phyloP scores from a whole-genome alignment of 2,888 invertebrate genomes.

The Lepidocyrtinus sp. region DNA sequence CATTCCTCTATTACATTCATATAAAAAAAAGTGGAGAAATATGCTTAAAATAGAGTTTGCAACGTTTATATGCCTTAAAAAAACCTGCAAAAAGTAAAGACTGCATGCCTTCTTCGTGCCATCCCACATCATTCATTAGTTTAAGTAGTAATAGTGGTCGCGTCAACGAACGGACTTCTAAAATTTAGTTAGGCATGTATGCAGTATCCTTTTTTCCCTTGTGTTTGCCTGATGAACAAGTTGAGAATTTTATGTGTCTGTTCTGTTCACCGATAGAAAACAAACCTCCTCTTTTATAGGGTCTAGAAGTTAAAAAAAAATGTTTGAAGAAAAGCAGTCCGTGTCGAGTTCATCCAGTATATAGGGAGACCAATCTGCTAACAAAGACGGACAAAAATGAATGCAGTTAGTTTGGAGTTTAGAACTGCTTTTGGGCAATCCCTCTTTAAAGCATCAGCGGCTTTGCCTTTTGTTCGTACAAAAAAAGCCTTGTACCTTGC shows the following conservation, averaged over 20 bases:
- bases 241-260: no score
- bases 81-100: slow-evolving; percentile 20
- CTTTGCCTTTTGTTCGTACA: neutral
- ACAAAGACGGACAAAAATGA: neutral
- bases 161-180: slow-evolving; percentile 6
- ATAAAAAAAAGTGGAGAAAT: no score
- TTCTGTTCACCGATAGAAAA: neutral
- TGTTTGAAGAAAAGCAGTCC: neutral
- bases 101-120: slow-evolving; percentile 22
- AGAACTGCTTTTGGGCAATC: no score
- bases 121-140: neutral
- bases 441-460: neutral
- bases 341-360: slow-evolving; percentile 10
- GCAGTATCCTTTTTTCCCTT: neutral
- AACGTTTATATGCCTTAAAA: slow-evolving; percentile 4
- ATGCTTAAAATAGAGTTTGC: neutral
- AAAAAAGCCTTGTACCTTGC: neutral
- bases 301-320: neutral
- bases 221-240: neutral
- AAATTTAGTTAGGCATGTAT: neutral
- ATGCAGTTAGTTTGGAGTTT: neutral
- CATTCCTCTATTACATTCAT: no score
- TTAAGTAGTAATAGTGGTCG: neutral
- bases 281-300: no score
- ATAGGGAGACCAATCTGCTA: neutral